A percentile compares a stretch with the other conserved stretches of the same genome.
Conservation (phyloP, 2,888 invertebrate species). For the Pristionchus fissidentatus region DNA sequence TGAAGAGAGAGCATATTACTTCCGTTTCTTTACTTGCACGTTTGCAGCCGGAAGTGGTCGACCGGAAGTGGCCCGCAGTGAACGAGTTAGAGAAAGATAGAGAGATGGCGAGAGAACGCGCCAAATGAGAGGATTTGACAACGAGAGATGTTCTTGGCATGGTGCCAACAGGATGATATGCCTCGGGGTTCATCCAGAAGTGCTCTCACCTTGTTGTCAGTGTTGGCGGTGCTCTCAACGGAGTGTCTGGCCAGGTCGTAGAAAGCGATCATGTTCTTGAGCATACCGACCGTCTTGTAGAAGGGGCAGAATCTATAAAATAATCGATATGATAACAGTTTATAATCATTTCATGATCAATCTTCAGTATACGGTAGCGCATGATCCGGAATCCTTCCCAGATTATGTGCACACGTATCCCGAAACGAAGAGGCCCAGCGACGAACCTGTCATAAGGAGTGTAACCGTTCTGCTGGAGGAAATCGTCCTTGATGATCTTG, state of each 20-base stretch:
- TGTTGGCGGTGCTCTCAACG: constrained; percentile 97
- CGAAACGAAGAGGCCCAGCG: too few relatives aligned
- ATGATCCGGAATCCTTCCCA: not conserved
- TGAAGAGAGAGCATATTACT: constrained; percentile 23
- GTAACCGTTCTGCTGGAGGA: constrained; percentile 97
- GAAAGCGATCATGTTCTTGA: constrained; percentile 96
- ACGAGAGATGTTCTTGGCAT: not conserved
- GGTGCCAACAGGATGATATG: not conserved
- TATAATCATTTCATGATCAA: not conserved
- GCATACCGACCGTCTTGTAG: constrained; percentile 99
- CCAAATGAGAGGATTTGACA: not conserved
- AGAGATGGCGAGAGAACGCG: not conserved
- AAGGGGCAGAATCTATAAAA: constrained; percentile 92
- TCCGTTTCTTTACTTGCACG: too few relatives aligned
- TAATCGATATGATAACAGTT: not conserved
- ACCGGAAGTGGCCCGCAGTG: not conserved
- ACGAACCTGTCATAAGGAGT: constrained; percentile 77
- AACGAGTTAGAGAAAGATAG: not conserved
- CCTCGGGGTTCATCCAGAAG: not conserved
- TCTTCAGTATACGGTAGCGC: constrained; percentile 51
- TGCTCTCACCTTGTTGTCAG: constrained; percentile 88
- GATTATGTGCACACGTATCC: not conserved
- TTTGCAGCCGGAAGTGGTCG: not conserved
- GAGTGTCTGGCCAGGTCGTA: constrained; percentile 98
- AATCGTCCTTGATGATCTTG: constrained; percentile 92